Evolutionary conservation across 2,888 invertebrate species (phyloP).

Genomic region (Hirtodrosophila alboralis): DNA sequence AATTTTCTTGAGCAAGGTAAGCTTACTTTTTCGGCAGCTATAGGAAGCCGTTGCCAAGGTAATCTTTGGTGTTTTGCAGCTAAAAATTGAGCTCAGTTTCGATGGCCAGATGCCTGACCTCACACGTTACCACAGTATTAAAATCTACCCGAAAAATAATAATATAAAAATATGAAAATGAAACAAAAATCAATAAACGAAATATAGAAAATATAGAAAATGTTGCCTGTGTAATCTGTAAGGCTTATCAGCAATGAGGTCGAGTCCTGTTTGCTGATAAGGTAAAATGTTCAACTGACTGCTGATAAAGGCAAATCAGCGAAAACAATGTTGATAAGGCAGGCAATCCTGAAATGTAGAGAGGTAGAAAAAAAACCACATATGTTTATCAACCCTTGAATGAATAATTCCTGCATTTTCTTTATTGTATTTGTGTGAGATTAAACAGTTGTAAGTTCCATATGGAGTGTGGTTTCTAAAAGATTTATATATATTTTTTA

Average conservation of each 20-base stretch:
- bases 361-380: constrained; percentile 14
- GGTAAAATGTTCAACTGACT: constrained; percentile 5
- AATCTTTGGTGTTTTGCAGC: constrained; percentile 35
- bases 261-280: constrained; percentile 65
- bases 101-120: constrained; percentile 45
- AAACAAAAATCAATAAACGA: constrained; percentile 2
- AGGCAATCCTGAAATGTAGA: constrained; percentile 51
- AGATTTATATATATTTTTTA: too few species aligned
- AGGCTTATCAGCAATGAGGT: constrained; percentile 49
- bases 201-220: constrained; percentile 11
- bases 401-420: constrained; percentile 52
- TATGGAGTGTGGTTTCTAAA: too few species aligned
- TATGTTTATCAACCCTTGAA: constrained; percentile 33
- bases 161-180: too few species aligned
- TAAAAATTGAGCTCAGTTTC: constrained; percentile 7
- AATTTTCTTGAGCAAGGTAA: constrained; percentile 35
- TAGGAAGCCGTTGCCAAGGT: constrained; percentile 66
- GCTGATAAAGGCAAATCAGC: constrained; percentile 60
- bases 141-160: constrained; percentile 6
- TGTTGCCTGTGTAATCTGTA: background rate
- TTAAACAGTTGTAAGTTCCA: constrained; percentile 6
- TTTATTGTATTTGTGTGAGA: constrained; percentile 21
- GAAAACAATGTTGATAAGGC: constrained; percentile 38
- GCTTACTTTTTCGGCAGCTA: constrained; percentile 17
- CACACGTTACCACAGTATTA: constrained; percentile 20